Base-by-base conservation (phyloP, 2,888 invertebrate species). In the Caenorhabditis angaria region DNA sequence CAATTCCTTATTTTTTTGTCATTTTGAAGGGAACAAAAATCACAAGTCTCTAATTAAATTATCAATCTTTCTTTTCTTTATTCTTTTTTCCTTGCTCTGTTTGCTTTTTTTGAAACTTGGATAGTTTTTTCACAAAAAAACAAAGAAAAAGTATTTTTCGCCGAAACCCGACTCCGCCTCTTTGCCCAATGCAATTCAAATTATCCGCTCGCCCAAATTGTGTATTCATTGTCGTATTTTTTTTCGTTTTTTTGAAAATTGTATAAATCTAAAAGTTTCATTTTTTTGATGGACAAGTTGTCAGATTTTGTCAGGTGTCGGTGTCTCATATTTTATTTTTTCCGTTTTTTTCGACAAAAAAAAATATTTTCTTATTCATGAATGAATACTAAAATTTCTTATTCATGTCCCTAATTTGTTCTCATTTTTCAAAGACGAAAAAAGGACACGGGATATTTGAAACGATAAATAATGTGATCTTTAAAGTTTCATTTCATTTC, bases 11-110 rank as follows among this genome's bases (percentile, higher is more conserved):
- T n/a, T n/a, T n/a, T n/a, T n/a, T n/a, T n/a, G n/a, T n/a, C n/a
- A n/a, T n/a, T n/a, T n/a, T n/a, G n/a, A 41, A 41, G 41, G 10
- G 41, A 41, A 41, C 41, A 41, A 41, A 41, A 41, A 41, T 41
- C 41, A 41, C 41, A 14, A 41, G 3, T 41, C 41, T 41, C 18
- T 41, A 41, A 41, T 41, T 41, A 12, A 41, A 41, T 41, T 41
- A 41, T 41, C 41, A 32, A 32, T 32, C 32, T 41, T 10, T 41
- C 18, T 41, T 41, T 41, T 6, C 41, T 5, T 41, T 41, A 3
- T 14, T 41, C 18, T 41, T 14, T 41, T 41, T 41, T 41, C 18
- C 14, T 18, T 41, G 41, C 18, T 41, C 32, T 5, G 32, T 32
- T 32, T 32, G 6, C 32, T 32, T 32, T 32, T 32, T 5, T 32